These are phyloP conservation scores for Craniophora ligustri DNA, from an alignment of 2,888 invertebrate genomes.

Conservation along the genomic window DNA sequence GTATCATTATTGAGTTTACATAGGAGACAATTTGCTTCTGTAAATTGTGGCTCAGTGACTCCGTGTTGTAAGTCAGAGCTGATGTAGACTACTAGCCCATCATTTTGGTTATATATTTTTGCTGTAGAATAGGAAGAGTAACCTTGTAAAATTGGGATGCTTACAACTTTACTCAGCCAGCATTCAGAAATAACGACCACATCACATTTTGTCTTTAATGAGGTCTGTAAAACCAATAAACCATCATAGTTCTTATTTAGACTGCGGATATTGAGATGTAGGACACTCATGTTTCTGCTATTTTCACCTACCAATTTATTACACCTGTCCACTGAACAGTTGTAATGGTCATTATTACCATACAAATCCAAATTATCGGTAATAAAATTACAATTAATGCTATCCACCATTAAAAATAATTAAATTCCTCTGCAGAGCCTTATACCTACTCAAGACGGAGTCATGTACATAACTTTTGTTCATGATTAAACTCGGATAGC, in stretches of 20 bases:
- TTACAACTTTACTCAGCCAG: not conserved
- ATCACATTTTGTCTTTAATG: not conserved
- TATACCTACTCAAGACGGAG: too few species aligned
- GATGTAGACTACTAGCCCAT: not conserved
- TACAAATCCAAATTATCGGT: not conserved
- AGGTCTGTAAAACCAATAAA: not conserved
- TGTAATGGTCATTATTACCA: not conserved
- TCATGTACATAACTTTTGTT: too few species aligned
- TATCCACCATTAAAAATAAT: too few species aligned
- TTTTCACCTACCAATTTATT: not conserved
- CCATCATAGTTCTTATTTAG: not conserved
- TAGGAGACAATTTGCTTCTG: not conserved
- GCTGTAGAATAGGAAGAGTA: not conserved
- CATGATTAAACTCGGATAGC: too few species aligned
- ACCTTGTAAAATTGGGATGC: not conserved
- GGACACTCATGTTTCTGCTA: not conserved
- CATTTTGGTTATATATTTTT: not conserved
- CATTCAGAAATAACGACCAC: not conserved
- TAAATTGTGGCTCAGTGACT: not conserved
- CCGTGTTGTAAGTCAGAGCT: not conserved
- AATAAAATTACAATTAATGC: not conserved
- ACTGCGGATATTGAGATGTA: conserved; percentile 3
- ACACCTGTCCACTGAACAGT: not conserved
- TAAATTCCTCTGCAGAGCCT: too few species aligned
- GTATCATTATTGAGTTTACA: not conserved